A percentile compares a stretch with the other conserved stretches of the same genome.
Conservation (phyloP, 2,113 vertebrate genomes). For the Empidonax alnorum region DNA sequence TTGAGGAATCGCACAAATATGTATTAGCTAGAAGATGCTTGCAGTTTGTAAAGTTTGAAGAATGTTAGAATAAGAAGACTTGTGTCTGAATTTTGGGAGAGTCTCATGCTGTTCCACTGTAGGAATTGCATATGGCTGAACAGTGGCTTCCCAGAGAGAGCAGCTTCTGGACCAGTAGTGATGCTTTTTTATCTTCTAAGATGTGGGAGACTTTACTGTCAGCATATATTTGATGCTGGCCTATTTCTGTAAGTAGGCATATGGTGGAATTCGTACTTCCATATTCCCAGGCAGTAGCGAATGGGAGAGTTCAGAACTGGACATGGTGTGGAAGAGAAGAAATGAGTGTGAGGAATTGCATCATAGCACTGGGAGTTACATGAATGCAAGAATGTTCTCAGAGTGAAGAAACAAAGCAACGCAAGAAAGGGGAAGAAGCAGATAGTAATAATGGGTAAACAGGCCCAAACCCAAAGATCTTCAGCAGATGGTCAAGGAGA, state of each 20-base stretch:
- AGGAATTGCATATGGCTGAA: background rate
- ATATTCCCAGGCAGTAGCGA: background rate
- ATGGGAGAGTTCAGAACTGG: background rate
- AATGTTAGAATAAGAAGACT: background rate
- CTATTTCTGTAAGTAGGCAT: background rate
- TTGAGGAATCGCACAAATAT: background rate
- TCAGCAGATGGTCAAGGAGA: background rate
- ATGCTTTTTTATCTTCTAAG: background rate
- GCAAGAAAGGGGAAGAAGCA: background rate
- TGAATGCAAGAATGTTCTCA: background rate
- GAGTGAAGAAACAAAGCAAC: background rate
- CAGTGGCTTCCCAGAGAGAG: background rate
- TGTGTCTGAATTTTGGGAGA: background rate
- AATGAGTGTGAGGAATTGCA: background rate
- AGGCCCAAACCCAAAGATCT: background rate
- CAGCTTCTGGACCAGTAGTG: background rate
- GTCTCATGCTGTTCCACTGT: background rate
- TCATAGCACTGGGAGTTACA: background rate
- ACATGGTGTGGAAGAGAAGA: background rate
- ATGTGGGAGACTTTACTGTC: background rate
- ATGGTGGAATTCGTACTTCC: background rate
- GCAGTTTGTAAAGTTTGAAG: slow-evolving; percentile 8
- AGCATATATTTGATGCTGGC: background rate
- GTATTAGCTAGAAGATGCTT: background rate
- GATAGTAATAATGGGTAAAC: background rate